Conservation (phyloP, 2,797 vertebrate species). For the Characodon lateralis region DNA sequence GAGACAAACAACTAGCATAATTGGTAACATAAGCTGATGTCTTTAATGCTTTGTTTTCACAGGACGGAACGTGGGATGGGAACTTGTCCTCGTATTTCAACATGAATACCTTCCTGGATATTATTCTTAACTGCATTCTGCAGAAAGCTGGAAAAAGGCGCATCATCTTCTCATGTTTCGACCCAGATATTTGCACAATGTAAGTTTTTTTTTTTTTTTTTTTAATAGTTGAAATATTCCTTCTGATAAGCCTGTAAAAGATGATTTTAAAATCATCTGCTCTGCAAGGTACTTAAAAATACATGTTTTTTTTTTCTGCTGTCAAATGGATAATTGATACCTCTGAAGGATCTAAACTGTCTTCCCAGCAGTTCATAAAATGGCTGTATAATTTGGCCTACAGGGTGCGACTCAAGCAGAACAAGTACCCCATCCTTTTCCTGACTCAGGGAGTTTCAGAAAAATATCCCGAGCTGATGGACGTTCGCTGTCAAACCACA, state of each 20-base stretch:
- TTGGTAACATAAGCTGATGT: neutral
- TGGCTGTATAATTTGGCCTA: neutral
- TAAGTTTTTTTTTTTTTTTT: slow-evolving; percentile 73
- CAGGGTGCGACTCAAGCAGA: slow-evolving; percentile 97
- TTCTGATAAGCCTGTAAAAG: neutral
- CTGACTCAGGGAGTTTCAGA: slow-evolving; percentile 93
- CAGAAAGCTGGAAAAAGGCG: slow-evolving; percentile 88
- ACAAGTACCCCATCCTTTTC: slow-evolving; percentile 97
- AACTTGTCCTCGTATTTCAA: slow-evolving; percentile 94
- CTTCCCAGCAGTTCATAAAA: neutral
- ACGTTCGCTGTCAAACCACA: slow-evolving; percentile 91
- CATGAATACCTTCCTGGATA: slow-evolving; percentile 94
- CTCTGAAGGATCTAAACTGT: neutral
- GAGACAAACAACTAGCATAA: too few relatives aligned
- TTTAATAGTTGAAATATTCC: neutral
- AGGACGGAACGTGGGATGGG: slow-evolving; percentile 95
- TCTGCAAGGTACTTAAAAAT: neutral
- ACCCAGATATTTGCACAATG: slow-evolving; percentile 97
- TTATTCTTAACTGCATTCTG: slow-evolving; percentile 90
- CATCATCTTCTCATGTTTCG: slow-evolving; percentile 95
- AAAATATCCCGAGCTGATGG: slow-evolving; percentile 93
- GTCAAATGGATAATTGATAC: neutral
- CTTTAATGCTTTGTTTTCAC: slow-evolving; percentile 19
- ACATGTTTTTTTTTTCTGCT: neutral
- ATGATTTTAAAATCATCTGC: neutral